Base-by-base conservation (phyloP, 2,113 vertebrate species). In the Andinoacara biseriatus region DNA sequence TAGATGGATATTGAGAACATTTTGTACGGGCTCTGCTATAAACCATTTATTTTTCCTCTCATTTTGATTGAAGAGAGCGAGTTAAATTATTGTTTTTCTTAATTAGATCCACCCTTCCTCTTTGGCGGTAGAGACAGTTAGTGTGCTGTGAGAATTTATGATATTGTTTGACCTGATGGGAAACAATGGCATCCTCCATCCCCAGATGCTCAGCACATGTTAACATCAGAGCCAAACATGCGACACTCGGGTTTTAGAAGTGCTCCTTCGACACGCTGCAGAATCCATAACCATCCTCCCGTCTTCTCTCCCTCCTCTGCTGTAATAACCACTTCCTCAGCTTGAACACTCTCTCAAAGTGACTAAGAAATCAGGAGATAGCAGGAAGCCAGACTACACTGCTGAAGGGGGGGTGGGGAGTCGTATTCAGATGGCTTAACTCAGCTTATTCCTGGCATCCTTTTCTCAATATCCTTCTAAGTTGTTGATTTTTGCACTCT, bases 311-410 rank as follows among this genome's bases (percentile, higher is more conserved):
- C 62, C 29, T 33, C 58, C 60, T 57, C 67, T 74, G 49, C 63
- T 46, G 74, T 75, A 15, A 43, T 72, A 82, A 63, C 81, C 82
- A 13, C 81, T 54, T 78, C 26, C 77, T 58, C 84, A 62, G 80
- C 85, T 75, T 38, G 76, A 89, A 89, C 91, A 67, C 84, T 90
- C 62, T 69, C 46, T 49, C 33, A 88, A 84, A 93, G 88, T 89
- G 82, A 90, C 80, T 76, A 29, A 77, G 80, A 89, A 86, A 88
- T 89, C 75, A 69, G 43, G 74, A 69, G 65, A 81, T 74, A 86
- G 87, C 84, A 82, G 65, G 90, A 77, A 78, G 84, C 75, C 83
- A 69, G 76, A 83, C n/a, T 33, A 58, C 29, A 33, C 60, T 84
- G 74, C 61, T 31, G 56, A 54, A 33, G 63, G 1, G 8, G 26